Base-by-base conservation (phyloP, 2,888 invertebrate species). In the Nymphalis polychloros region DNA sequence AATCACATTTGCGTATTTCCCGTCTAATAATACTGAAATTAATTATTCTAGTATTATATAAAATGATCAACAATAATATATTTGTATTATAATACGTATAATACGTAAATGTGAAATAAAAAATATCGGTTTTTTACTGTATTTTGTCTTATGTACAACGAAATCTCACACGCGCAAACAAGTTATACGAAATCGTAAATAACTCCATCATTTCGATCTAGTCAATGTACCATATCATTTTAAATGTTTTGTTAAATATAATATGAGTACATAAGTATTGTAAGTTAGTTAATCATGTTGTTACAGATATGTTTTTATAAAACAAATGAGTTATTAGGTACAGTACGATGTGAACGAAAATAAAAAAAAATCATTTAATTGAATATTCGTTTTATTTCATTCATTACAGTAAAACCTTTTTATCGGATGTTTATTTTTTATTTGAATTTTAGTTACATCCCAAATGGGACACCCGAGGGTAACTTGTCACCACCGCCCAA, bases 171-270 rank as follows among this genome's bases (percentile, higher is more conserved):
- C 47, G 64, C 67, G 46, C 63, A 62, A 49, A 52, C 62, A 64
- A 50, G 47, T 64, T 64, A 69, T 69, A 57, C 61, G 52, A 35
- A 59, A 52, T 62, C 53, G 57, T 57, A 48, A 48, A 76, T 78
- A 71, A 75, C 80, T 79, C 79, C 76, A 76, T 80, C 81, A 31
- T 55, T 55, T 55, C 31, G 53, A 55, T 87, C 86, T 90, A 91
- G 89, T 90, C 87, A 86, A 89, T 86, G 86, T 88, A 90, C 88
- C 92, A 92, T 92, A 92, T 92, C 92, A 91, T 92, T 91, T 90
- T 88, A 80, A 83, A 83, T 76, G 78, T 88, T 90, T 81, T 85
- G 89, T 90, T 90, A 86, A 75, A 55, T 55, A 55, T 79, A n/a
- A 78, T 81, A 82, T 77, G 57, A 77, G 81, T 78, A 81, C 80